Base-by-base conservation (phyloP, 1,140 invertebrate genomes). In the Drosophila grimshawi region DNA sequence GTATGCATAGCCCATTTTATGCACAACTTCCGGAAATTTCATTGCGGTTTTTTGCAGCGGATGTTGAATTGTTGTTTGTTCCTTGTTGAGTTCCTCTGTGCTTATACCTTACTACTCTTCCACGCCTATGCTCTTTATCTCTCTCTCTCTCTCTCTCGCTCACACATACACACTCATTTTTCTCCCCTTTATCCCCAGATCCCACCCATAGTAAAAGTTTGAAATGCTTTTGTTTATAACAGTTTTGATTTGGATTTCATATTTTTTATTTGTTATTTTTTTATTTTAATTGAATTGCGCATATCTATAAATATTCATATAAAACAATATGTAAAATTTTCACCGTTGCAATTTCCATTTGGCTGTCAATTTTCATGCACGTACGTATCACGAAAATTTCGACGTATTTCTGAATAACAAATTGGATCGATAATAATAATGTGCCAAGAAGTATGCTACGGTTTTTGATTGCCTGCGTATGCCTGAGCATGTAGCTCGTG, bases 1-100 rank as follows among this genome's bases (percentile, higher is more conserved):
- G 88, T 91, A 91, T 90, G 83, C 89, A 89, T 91, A 81, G 71
- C 88, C 86, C 83, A 86, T 86, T 86, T 91, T 91, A 91, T 91
- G 88, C 88, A 91, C 76, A 88, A 81, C 85, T 91, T 91, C 83
- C 88, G 83, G 88, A 85, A 89, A 89, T 91, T 91, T 91, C 89
- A 85, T 91, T 91, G 88, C 83, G 88, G 88, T 88, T 73, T 90
- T 35, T 35, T 81, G 75, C 86, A 81, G 65, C 86, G 86, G 86
- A 90, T 76, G 78, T 80, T 64, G 57, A 75, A 75, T 63, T 63
- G 52, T 62, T 69, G 57, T 39, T 69, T 30, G 5, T 32, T 59
- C n/a, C 35, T 49, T 63, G 60, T 46, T 57, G 60, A 48, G 72
- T 64, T 19, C 33, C 59, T 70, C 10, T 43, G 53, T 64, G 48